Conservation (phyloP, 2,113 vertebrate genomes). For the Bostrychus sinensis region DNA sequence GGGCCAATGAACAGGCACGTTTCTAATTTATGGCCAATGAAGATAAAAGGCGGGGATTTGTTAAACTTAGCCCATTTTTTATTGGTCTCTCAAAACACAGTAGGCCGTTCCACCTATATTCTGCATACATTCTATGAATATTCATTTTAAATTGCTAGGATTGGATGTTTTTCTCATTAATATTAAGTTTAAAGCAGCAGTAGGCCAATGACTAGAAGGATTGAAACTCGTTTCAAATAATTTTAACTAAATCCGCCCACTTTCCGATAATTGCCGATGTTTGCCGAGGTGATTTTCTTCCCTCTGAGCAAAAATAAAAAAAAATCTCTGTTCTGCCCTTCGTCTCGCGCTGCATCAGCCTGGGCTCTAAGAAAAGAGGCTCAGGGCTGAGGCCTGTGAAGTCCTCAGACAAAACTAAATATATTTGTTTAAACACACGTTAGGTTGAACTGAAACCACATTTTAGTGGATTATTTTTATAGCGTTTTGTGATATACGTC, state of each 20-base stretch:
- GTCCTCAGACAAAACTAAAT: constrained; percentile 38
- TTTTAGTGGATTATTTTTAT: constrained; percentile 30
- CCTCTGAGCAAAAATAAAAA: constrained; percentile 83
- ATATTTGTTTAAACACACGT: constrained; percentile 32
- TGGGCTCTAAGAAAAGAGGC: constrained; percentile 82
- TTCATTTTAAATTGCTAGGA: constrained; percentile 24
- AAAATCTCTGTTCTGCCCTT: constrained; percentile 77
- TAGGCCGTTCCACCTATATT: neutral
- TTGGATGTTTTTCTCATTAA: constrained; percentile 61
- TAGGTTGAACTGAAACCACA: constrained; percentile 29
- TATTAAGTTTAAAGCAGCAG: constrained; percentile 43
- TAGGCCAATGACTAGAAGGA: constrained; percentile 59
- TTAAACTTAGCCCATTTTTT: constrained; percentile 2
- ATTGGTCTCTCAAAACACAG: constrained; percentile 62
- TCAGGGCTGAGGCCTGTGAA: constrained; percentile 78
- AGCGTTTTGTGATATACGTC: constrained; percentile 4
- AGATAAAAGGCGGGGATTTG: constrained; percentile 46
- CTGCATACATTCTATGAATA: constrained; percentile 46
- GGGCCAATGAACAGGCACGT: constrained; percentile 62
- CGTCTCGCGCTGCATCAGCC: constrained; percentile 82
- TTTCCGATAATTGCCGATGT: constrained; percentile 79
- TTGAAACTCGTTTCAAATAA: constrained; percentile 48
- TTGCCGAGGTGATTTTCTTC: constrained; percentile 77
- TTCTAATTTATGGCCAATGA: constrained; percentile 55
- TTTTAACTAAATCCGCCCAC: constrained; percentile 67